These are phyloP conservation scores for Anoplophora glabripennis DNA, from an alignment of 1,140 invertebrate genomes.

Conservation along the genomic window DNA sequence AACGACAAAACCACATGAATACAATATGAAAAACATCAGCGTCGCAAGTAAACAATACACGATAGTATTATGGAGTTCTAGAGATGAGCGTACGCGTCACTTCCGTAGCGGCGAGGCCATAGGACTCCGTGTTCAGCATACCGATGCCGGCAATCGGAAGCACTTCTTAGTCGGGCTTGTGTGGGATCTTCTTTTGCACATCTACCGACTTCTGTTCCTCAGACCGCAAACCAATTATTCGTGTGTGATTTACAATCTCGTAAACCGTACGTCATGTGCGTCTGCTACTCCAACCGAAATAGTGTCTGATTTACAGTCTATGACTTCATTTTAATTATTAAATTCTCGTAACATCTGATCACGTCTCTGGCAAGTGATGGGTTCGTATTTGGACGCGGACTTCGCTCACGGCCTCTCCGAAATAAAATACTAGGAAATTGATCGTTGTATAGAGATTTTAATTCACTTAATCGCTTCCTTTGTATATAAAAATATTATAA, in stretches of 20 bases:
- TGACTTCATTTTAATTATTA: no score
- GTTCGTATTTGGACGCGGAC: no score
- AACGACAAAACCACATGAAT: conserved; percentile 4
- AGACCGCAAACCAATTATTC: conserved; percentile 2
- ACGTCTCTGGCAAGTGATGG: no score
- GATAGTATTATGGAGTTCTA: conserved; percentile 6
- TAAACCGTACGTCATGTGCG: no score
- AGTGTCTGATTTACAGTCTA: no score
- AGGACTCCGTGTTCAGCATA: conserved; percentile 6
- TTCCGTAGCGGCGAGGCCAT: conserved; percentile 12
- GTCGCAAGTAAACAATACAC: not conserved
- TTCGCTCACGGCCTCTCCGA: no score
- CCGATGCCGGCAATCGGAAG: conserved; percentile 1
- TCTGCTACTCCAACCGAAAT: no score
- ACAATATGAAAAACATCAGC: conserved; percentile 6
- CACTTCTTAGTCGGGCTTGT: not conserved
- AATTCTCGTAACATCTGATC: no score
- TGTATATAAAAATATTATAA: no score
- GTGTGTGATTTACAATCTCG: not conserved
- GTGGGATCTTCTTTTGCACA: not conserved
- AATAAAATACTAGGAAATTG: no score
- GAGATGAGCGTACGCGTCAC: conserved; percentile 6
- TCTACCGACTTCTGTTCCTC: conserved; percentile 1
- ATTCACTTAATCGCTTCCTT: no score
- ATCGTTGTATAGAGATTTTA: no score